Conservation (phyloP, 2,797 vertebrate species). For the Pangasius mekongensis region DNA sequence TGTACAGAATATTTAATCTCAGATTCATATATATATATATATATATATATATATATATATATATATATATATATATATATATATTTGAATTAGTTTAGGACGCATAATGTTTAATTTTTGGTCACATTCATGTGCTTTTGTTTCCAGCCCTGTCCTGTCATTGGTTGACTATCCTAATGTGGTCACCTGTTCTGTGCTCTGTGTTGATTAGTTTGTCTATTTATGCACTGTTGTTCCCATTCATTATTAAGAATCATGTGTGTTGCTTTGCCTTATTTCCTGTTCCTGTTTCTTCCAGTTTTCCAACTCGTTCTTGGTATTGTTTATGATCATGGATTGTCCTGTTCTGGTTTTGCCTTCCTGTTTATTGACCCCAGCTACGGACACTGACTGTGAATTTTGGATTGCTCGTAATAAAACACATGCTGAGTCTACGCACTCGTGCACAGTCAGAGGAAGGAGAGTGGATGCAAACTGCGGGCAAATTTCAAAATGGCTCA, state of each 20-base stretch:
- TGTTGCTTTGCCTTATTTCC: neutral
- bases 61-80: too few species aligned
- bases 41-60: too few species aligned
- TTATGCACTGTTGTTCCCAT: neutral
- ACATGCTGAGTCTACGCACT: neutral
- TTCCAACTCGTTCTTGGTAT: neutral
- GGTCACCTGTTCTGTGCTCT: too few species aligned
- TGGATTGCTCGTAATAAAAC: neutral
- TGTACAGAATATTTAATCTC: too few species aligned
- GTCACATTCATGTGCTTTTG: neutral
- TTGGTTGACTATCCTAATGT: neutral
- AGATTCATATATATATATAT: too few species aligned
- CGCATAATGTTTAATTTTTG: too few species aligned
- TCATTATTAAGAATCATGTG: neutral
- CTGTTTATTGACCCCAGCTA: neutral
- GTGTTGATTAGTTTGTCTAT: neutral
- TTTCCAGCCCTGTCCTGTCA: neutral
- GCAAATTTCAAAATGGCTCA: neutral
- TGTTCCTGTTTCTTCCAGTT: neutral
- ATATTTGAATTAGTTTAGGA: too few species aligned
- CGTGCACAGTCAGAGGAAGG: neutral
- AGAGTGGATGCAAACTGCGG: neutral
- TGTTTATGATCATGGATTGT: neutral
- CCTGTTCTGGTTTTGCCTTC: neutral
- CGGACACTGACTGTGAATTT: neutral